Evolutionary conservation across 2,113 vertebrate genomes (phyloP), one percentile per base, ranked within the genome.

Genomic region (Oxygymnocypris stewartii): DNA sequence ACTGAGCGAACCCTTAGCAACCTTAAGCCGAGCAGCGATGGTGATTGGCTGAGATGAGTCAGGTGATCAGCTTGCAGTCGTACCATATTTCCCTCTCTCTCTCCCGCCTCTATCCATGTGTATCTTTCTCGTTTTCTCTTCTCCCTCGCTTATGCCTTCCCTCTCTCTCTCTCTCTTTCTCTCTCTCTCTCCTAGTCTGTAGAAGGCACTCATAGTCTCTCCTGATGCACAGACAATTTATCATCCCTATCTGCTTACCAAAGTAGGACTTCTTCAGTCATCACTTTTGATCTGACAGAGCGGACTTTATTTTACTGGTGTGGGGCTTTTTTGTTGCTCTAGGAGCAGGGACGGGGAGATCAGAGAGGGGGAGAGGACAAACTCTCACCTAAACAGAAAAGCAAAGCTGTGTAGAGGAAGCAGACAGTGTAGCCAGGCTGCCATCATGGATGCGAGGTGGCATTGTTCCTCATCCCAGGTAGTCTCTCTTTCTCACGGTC

Each of bases 401-500:
- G n/a, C 81, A 84, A 84, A 88, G 82, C 89, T 82, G 83, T 88
- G 63, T 83, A 82, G 91, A 90, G 69, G 86, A 87, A 86, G 82
- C 89, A 90, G 89, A 83, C 84, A 90, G 90, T 84, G 88, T 90
- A 96, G 97, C 96, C 97, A 98, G 97, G 95, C 96, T 96, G 97
- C 96, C 95, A 78, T 54, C 49, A 97, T 98, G 96, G 97, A 99
- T 93, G 97, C 97, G 92, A 98, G 97, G 94, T 98, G 97, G 98
- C 98, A 99, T 94, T 99, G 98, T 97, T 94, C 94, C 93, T 97
- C 97, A 94, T 96, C 96, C 93, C 98, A 99, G 98, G 98, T 99
- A 99, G 97, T 93, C 82, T 89, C 89, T 92, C 90, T 93, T 89
- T 63, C 88, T 96, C 95, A 91, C 94, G 90, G 94, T 90, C 94